These are phyloP conservation scores for Ethmia dodecea DNA, from an alignment of 2,888 invertebrate genomes.

Conservation along the genomic window DNA sequence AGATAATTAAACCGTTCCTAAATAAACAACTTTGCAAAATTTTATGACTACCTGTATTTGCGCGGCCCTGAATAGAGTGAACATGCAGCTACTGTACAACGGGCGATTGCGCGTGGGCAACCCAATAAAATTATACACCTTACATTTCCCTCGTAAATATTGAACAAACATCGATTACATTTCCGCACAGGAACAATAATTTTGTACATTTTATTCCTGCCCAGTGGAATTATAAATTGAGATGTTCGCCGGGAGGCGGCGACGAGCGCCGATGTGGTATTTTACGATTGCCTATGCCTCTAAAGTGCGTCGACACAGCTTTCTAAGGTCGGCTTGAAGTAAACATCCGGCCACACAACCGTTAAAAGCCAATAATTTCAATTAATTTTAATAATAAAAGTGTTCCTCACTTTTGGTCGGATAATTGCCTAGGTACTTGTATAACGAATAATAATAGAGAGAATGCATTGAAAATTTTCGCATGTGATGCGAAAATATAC, in stretches of 20 bases:
- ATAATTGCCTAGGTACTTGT: constrained; percentile 9
- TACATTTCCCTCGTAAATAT: constrained; percentile 39
- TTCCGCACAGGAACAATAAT: constrained; percentile 44
- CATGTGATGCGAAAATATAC: too few species aligned
- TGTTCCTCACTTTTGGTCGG: neutral
- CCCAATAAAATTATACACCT: constrained; percentile 39
- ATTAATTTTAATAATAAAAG: constrained; percentile 24
- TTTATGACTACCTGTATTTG: neutral
- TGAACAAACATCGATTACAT: constrained; percentile 40
- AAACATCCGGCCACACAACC: constrained; percentile 60
- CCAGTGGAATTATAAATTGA: constrained; percentile 52
- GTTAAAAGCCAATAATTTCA: constrained; percentile 30
- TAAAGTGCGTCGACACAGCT: constrained; percentile 43
- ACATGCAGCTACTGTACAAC: neutral
- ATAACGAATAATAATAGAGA: neutral
- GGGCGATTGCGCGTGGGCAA: constrained; percentile 23
- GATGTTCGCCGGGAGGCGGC: constrained; percentile 34
- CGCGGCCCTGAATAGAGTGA: neutral
- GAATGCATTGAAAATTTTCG: too few species aligned
- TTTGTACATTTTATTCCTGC: constrained; percentile 45
- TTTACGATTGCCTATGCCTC: constrained; percentile 51
- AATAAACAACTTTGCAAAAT: neutral
- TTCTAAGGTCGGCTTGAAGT: constrained; percentile 57
- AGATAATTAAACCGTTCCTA: too few species aligned
- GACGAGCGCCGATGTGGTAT: constrained; percentile 26